A percentile compares a stretch with the other conserved stretches of the same genome.
Conservation (phyloP, 2,797 vertebrate genomes). For the Poecile montanus region DNA sequence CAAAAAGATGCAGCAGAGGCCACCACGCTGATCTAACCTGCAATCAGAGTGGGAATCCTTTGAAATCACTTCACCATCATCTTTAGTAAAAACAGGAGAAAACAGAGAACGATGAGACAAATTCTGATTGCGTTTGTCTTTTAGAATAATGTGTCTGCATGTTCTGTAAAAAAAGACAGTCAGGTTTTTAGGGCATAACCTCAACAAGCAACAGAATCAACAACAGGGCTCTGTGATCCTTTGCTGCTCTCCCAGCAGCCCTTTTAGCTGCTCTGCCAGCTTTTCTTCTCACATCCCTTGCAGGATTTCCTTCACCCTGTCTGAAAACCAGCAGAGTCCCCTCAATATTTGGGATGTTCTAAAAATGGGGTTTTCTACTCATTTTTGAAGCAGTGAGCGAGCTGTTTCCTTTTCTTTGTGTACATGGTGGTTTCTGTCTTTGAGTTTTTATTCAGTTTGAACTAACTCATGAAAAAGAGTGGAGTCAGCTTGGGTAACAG, state of each 20-base stretch:
- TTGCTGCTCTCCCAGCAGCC: not conserved
- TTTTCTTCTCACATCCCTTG: not conserved
- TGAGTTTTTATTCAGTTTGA: not conserved
- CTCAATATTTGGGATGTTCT: not conserved
- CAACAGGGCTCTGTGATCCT: not conserved
- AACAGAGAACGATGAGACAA: not conserved
- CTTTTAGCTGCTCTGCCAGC: not conserved
- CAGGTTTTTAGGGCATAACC: not conserved
- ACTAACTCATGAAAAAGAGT: not conserved
- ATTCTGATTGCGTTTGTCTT: not conserved
- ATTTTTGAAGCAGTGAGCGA: not conserved
- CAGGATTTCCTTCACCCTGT: not conserved
- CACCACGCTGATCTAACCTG: accelerated
- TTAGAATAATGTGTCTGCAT: not conserved
- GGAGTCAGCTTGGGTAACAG: not conserved
- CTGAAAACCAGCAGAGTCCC: not conserved
- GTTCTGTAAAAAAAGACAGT: not conserved
- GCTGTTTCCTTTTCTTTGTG: not conserved
- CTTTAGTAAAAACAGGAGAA: not conserved
- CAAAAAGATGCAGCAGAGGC: not conserved
- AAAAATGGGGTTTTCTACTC: not conserved
- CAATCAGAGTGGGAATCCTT: not conserved
- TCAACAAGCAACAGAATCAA: not conserved
- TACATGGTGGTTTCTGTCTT: not conserved
- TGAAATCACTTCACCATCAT: not conserved